Evolutionary conservation across 2,888 invertebrate genomes (phyloP), one percentile per base, ranked within the genome.

Genomic region (Biston stratarius): DNA sequence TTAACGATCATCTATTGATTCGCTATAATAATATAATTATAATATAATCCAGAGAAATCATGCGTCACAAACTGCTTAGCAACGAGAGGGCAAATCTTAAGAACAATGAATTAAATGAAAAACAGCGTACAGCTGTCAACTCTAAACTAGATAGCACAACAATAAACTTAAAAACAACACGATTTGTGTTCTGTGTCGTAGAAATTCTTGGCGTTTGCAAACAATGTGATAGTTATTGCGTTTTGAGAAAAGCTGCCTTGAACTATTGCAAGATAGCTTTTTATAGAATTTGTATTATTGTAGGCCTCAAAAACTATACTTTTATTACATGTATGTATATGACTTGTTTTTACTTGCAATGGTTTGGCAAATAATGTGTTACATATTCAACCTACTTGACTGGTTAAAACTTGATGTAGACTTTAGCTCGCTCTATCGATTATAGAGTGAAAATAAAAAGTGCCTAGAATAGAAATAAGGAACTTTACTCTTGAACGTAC

Each of bases 91-190:
- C 62, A 14, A 47, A 3, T 58, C 15, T 55, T 24, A 40, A 44
- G 34, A 71, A 62, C 63, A 14, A 60, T 65, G 64, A 71, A 68
- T 59, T 56, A 45, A 11, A 56, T 59, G 51, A 64, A 15, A 11
- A 56, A 59, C 11, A 40, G 49, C 42, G 58, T 47, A 69, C 63
- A 63, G 51, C 62, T 67, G 59, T 57, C 45, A 40, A 61, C 40
- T 44, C 24, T 68, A 56, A 57, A 12, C 48, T 53, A 44, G 12
- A 48, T 36, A 57, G 14, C 42, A 15, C 44, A 57, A 57, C 36
- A 63, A 63, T 57, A 57, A 57, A 49, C 15, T n/a, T 8, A 8
- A 34, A 62, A n/a, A 42, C 24, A 38, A 44, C 10, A 33, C 33
- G 51, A 52, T 36, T n/a, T 34, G 33, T 6, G 14, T 3, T 6